phyloP scores from a whole-genome alignment of 2,888 invertebrate species.

The Cryptus viduatorius region DNA sequence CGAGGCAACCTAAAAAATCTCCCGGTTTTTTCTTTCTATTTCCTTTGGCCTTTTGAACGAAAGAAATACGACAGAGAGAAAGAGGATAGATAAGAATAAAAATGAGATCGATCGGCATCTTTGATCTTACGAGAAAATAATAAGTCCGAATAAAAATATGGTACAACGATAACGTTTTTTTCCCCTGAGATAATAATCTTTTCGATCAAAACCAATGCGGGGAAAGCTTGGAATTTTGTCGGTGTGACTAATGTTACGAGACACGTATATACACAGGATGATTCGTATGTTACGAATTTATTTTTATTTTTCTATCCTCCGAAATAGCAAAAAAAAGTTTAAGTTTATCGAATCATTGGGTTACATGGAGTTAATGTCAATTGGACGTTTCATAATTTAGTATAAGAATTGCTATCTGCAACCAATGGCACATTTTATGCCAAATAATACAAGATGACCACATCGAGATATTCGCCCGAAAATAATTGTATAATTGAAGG shows the following conservation, averaged over 20 bases:
- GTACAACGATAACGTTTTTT: neutral
- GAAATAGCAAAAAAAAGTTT: neutral
- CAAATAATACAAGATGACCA: too few relatives aligned
- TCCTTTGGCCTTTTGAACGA: neutral
- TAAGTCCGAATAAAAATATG: neutral
- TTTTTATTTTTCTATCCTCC: neutral
- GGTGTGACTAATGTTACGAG: conserved; percentile 17
- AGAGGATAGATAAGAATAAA: neutral
- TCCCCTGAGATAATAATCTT: conserved; percentile 30
- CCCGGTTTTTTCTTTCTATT: neutral
- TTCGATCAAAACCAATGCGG: conserved; percentile 33
- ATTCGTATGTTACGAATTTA: neutral
- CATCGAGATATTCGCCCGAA: too few relatives aligned
- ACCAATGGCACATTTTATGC: too few relatives aligned
- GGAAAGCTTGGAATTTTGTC: too few relatives aligned
- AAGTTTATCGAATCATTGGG: too few relatives aligned
- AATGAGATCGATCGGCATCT: neutral
- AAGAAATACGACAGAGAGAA: neutral
- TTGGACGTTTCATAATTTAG: too few relatives aligned
- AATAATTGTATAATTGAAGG: too few relatives aligned
- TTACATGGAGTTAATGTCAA: too few relatives aligned
- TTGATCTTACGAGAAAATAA: neutral
- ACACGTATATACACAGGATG: neutral
- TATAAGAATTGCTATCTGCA: too few relatives aligned
- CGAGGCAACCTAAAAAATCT: neutral